These are phyloP conservation scores for Cherax destructor DNA, from an alignment of 1,140 invertebrate genomes.

Conservation along the genomic window DNA sequence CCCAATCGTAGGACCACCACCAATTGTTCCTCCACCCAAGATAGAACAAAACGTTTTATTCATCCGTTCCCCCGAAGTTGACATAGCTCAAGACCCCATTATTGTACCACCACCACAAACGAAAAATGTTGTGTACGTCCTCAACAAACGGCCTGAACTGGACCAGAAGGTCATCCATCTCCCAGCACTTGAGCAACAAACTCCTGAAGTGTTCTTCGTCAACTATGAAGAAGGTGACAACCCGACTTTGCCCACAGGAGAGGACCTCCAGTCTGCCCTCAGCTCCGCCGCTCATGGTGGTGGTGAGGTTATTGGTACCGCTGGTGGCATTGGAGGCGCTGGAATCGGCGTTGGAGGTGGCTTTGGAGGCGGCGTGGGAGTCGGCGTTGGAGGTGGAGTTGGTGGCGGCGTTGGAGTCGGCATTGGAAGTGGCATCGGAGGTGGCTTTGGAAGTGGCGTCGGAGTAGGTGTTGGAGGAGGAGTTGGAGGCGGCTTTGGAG, in stretches of 20 bases:
- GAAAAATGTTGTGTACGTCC: constrained; percentile 64
- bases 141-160: constrained; percentile 44
- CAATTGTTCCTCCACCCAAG: constrained; percentile 47
- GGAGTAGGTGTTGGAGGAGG: background rate
- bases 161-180: constrained; percentile 21
- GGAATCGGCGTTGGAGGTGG: background rate
- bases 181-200: background rate
- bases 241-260: constrained; percentile 13
- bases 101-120: constrained; percentile 62
- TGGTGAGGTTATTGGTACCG: background rate
- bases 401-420: background rate
- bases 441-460: background rate
- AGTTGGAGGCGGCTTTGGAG: background rate
- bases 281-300: constrained; percentile 2
- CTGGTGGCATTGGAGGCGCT: background rate
- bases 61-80: constrained; percentile 35
- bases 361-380: background rate
- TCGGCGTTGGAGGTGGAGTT: background rate
- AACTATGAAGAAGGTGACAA: constrained; percentile 21
- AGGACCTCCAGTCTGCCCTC: constrained; percentile 18
- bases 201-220: constrained; percentile 45
- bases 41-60: constrained; percentile 59
- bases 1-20: background rate
- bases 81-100: constrained; percentile 35
- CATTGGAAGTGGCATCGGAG: background rate